phyloP scores from a whole-genome alignment of 2,797 vertebrate species.

The Neoniphon sammara region DNA sequence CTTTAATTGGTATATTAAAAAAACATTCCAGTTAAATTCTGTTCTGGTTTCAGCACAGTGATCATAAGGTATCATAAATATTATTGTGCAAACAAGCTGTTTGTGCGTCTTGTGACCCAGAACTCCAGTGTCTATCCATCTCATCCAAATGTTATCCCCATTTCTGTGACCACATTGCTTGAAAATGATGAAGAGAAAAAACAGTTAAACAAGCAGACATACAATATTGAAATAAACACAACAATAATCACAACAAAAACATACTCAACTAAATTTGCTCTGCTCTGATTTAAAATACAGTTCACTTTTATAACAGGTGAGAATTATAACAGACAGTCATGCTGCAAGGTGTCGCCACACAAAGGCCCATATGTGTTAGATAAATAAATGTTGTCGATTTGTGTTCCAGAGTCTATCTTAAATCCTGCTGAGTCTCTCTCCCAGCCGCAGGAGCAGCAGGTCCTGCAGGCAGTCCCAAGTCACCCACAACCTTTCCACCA shows the following conservation, averaged over 20 bases:
- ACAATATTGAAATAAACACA: constrained; percentile 2
- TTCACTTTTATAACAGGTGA: constrained; percentile 18
- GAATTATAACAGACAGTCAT: constrained; percentile 19
- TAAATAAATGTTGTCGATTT: constrained; percentile 51
- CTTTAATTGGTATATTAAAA: constrained; percentile 7
- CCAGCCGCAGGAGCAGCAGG: constrained; percentile 62
- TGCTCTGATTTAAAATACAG: constrained; percentile 16
- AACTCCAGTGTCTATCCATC: neutral
- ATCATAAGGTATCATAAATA: constrained; percentile 7
- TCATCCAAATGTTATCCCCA: neutral
- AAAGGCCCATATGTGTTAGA: neutral
- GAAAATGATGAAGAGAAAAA: neutral
- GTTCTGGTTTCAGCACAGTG: constrained; percentile 8
- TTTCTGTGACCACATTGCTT: neutral
- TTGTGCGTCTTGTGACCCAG: neutral
- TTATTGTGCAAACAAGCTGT: constrained; percentile 19
- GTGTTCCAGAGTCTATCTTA: constrained; percentile 61
- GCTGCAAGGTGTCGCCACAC: constrained; percentile 30
- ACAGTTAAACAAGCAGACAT: neutral
- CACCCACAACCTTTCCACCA: constrained; percentile 91
- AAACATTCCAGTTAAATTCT: neutral
- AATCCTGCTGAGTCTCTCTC: constrained; percentile 62
- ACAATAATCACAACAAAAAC: neutral
- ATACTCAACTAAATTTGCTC: constrained; percentile 1
- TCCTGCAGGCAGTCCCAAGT: constrained; percentile 83